phyloP scores from a whole-genome alignment of 2,888 invertebrate species.

The Dysmachus trigonus region DNA sequence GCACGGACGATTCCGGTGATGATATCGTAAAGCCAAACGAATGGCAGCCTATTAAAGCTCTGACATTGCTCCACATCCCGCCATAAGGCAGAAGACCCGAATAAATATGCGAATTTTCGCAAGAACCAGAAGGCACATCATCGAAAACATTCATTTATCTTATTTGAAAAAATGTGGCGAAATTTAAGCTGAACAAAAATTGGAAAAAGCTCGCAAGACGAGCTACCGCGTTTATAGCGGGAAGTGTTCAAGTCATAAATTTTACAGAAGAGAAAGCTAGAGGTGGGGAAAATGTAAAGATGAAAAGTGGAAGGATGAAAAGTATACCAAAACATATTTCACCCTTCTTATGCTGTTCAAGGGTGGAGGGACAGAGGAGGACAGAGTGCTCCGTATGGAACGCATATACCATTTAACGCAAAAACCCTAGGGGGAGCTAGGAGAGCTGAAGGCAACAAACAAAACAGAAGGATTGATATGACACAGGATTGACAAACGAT shows the following conservation, averaged over 20 bases:
- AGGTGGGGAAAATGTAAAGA: neutral
- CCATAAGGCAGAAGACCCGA: neutral
- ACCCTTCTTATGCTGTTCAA: neutral
- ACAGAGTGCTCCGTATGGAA: neutral
- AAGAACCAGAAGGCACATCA: neutral
- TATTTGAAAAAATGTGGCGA: neutral
- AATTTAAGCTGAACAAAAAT: neutral
- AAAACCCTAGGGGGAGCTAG: neutral
- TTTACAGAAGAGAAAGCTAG: neutral
- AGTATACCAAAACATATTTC: neutral
- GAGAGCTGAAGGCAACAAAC: neutral
- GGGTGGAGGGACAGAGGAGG: neutral
- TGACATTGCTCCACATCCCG: conserved; percentile 7
- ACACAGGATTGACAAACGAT: conserved; percentile 32
- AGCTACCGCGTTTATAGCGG: neutral
- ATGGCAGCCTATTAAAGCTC: conserved; percentile 26
- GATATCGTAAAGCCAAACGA: neutral
- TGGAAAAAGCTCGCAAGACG: neutral
- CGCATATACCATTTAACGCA: too few species aligned
- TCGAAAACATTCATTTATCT: neutral
- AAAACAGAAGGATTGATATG: conserved; percentile 14
- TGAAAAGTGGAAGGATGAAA: neutral
- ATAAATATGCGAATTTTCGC: neutral
- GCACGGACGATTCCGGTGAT: neutral
- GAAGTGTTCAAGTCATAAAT: neutral